These are phyloP conservation scores for Leucophenga montana DNA, from an alignment of 2,888 invertebrate genomes.

Conservation along the genomic window DNA sequence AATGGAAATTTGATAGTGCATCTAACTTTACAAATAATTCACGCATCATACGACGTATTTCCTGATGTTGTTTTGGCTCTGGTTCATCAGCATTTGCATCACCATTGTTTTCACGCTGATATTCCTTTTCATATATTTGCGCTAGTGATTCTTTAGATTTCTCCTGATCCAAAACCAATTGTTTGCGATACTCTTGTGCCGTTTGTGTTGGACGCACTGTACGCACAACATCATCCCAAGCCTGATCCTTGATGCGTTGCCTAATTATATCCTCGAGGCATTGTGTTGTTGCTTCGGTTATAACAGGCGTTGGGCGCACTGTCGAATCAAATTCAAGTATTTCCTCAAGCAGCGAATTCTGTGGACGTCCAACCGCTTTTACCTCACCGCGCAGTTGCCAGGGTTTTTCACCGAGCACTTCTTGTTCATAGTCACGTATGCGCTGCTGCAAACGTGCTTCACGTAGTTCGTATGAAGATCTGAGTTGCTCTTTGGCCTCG, in stretches of 20 bases:
- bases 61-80: constrained; percentile 84
- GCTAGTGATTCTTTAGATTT: constrained; percentile 95
- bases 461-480: constrained; percentile 83
- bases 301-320: constrained; percentile 88
- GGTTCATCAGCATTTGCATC: constrained; percentile 74
- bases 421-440: constrained; percentile 82
- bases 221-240: constrained; percentile 93
- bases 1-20: constrained; percentile 94
- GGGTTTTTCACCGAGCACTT: constrained; percentile 85
- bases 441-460: constrained; percentile 81
- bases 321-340: constrained; percentile 91
- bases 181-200: constrained; percentile 88
- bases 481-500: constrained; percentile 47
- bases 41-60: constrained; percentile 83
- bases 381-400: constrained; percentile 97
- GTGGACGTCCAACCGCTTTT: constrained; percentile 83
- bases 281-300: constrained; percentile 91
- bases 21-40: constrained; percentile 89
- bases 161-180: constrained; percentile 90
- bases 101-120: constrained; percentile 76
- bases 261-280: constrained; percentile 92
- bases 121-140: constrained; percentile 94
- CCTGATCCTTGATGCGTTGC: constrained; percentile 92
- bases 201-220: constrained; percentile 89
- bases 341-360: constrained; percentile 94